A percentile compares a stretch with the other conserved stretches of the same genome.
These are phyloP conservation scores for Hymenochirus boettgeri DNA, from an alignment of 2,113 vertebrate species.

Conservation along the genomic window DNA sequence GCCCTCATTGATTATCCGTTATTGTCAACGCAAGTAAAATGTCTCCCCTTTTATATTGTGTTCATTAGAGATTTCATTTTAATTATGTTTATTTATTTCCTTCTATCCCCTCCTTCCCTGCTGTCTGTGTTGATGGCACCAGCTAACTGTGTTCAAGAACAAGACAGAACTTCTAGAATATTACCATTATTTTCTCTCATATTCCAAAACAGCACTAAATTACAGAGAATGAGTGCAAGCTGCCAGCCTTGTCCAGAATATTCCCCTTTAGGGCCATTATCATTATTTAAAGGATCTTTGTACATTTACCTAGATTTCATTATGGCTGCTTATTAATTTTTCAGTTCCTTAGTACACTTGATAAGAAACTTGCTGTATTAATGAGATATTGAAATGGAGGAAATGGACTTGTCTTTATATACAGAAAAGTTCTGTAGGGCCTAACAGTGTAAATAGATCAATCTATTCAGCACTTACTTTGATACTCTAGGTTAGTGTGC, in stretches of 20 bases:
- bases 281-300: neutral
- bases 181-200: neutral
- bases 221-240: constrained; percentile 6
- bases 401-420: neutral
- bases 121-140: constrained; percentile 1
- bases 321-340: constrained; percentile 1
- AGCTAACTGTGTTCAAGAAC: constrained; percentile 4
- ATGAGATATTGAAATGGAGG: neutral
- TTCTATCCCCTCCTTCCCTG: neutral
- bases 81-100: constrained; percentile 8
- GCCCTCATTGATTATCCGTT: neutral
- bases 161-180: neutral
- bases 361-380: neutral
- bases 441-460: neutral
- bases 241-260: neutral
- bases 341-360: neutral
- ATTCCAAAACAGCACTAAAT: constrained; percentile 4
- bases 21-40: no score
- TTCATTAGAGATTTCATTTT: constrained; percentile 3
- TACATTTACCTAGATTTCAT: neutral
- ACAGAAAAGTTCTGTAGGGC: constrained; percentile 1
- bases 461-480: neutral
- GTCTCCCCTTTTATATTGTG: neutral
- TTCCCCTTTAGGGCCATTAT: constrained; percentile 1
- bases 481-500: neutral